phyloP scores from a whole-genome alignment of 1,140 invertebrate species.

The Tetramorium alpestre region DNA sequence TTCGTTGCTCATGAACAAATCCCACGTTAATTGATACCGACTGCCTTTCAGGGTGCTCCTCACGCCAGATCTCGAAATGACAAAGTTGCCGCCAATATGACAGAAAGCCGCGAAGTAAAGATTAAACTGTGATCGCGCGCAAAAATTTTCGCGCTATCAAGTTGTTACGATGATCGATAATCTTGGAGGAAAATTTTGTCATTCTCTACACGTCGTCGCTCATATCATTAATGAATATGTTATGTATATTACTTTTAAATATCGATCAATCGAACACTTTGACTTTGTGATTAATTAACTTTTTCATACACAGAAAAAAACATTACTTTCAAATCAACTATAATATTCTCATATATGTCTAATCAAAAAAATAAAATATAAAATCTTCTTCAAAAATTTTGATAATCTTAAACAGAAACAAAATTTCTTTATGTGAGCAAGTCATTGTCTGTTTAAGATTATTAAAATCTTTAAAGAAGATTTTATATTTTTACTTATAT shows the following conservation, averaged over 20 bases:
- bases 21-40: conserved; percentile 67
- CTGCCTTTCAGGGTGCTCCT: conserved; percentile 33
- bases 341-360: too few species aligned
- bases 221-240: background rate
- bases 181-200: too few species aligned
- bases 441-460: too few species aligned
- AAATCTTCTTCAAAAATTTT: too few species aligned
- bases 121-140: background rate
- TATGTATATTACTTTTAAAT: background rate
- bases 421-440: too few species aligned
- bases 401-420: too few species aligned
- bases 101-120: conserved; percentile 32
- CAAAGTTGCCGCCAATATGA: conserved; percentile 9
- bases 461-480: too few species aligned
- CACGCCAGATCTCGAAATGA: conserved; percentile 9
- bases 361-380: too few species aligned
- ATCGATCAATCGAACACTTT: background rate
- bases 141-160: background rate
- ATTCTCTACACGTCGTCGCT: background rate
- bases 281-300: background rate
- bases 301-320: too few species aligned
- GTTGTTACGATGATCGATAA: background rate
- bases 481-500: too few species aligned
- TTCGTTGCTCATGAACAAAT: conserved; percentile 68
- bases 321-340: too few species aligned